Percentiles rank a stretch among this genome's conserved stretches.
Evolutionary conservation across 2,113 vertebrate genomes (phyloP).

Genomic region (Anseranas semipalmata): DNA sequence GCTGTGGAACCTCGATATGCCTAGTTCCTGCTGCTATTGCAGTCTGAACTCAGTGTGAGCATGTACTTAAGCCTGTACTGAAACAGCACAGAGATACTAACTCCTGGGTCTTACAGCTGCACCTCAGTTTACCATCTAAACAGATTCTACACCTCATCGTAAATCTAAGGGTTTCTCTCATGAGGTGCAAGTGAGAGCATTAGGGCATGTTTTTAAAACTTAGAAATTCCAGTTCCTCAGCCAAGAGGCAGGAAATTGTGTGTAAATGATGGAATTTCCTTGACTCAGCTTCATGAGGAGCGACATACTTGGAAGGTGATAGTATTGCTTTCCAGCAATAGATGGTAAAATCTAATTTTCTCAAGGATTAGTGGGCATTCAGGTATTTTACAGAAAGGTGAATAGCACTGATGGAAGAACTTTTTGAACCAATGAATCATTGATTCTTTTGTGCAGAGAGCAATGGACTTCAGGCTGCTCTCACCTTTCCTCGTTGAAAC

Average conservation of each 20-base stretch:
- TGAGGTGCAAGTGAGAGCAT: neutral
- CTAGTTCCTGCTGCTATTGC: neutral
- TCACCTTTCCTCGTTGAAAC: neutral
- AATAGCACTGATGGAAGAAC: neutral
- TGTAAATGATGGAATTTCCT: neutral
- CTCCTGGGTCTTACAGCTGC: neutral
- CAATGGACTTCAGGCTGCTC: neutral
- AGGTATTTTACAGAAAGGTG: neutral
- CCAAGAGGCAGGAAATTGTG: neutral
- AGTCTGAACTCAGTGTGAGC: neutral
- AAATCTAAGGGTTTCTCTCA: neutral
- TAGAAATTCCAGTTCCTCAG: neutral
- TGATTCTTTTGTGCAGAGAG: neutral
- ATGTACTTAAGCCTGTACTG: accelerated
- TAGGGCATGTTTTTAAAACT: neutral
- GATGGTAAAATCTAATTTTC: neutral
- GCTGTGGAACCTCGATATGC: neutral
- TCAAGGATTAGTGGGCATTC: neutral
- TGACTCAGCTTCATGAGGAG: neutral
- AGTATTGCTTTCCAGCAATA: neutral
- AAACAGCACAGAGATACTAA: neutral
- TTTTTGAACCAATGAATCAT: neutral
- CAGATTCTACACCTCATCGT: neutral
- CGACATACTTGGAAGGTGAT: neutral
- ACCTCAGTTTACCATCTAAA: neutral